Percentiles rank a stretch among this genome's conserved stretches.
Conservation (phyloP, 2,888 invertebrate species). For the Cephus sareptanus region DNA sequence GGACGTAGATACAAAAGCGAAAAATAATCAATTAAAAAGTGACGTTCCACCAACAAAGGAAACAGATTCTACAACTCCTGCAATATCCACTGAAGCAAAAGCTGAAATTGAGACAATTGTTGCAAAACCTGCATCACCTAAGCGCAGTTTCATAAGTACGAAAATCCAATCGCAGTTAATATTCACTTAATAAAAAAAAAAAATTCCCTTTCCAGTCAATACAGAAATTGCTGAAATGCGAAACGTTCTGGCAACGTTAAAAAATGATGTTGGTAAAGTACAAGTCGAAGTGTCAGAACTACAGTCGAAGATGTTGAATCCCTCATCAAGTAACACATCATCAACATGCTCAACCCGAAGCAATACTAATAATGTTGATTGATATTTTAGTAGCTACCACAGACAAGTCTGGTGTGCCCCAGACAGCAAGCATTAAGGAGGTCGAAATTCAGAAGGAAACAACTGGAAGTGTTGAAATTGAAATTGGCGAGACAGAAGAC, state of each 20-base stretch:
- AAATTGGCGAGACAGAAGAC: background rate
- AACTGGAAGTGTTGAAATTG: background rate
- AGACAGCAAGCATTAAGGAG: background rate
- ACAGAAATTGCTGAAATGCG: constrained; percentile 36
- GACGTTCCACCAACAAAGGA: background rate
- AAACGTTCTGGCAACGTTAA: constrained; percentile 28
- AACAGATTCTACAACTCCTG: background rate
- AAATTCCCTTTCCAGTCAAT: constrained; percentile 17
- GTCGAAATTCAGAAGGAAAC: background rate
- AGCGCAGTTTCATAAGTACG: constrained; percentile 3
- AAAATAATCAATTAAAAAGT: background rate
- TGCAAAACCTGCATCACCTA: background rate
- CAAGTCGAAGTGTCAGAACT: constrained; percentile 30
- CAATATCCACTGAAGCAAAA: background rate
- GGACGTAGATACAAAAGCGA: background rate
- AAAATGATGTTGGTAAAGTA: constrained; percentile 31
- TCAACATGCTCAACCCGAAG: background rate
- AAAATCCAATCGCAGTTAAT: constrained; percentile 8
- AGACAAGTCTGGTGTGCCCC: background rate
- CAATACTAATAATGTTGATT: background rate
- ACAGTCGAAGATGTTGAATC: constrained; percentile 19
- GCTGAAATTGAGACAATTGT: background rate
- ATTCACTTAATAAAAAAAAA: background rate
- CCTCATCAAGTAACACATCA: constrained; percentile 6
- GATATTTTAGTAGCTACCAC: background rate